phyloP scores from a whole-genome alignment of 2,888 invertebrate genomes.

The Nephrotoma appendiculata region DNA sequence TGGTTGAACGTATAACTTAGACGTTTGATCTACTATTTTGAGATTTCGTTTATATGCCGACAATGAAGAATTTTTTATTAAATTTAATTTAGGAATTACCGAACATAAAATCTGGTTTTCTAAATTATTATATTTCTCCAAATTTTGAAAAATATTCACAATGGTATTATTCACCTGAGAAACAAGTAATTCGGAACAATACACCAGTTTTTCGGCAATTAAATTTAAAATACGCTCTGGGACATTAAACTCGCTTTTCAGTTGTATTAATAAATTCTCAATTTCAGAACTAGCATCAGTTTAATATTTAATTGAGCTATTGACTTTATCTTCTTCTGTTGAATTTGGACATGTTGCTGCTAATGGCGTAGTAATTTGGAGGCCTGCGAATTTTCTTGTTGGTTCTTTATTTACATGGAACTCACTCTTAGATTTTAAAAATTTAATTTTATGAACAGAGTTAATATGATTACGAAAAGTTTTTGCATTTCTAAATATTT shows the following conservation, averaged over 20 bases:
- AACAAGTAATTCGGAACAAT: background rate
- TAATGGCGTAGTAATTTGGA: background rate
- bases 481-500: too few relatives aligned
- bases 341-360: background rate
- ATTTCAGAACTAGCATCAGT: background rate
- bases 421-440: too few relatives aligned
- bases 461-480: too few relatives aligned
- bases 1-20: background rate
- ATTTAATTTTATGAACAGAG: too few relatives aligned
- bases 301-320: background rate
- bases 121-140: background rate
- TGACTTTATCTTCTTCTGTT: background rate
- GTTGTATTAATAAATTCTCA: background rate
- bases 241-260: background rate
- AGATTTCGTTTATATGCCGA: background rate
- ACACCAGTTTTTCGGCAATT: background rate
- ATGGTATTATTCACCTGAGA: background rate
- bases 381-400: background rate
- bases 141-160: background rate
- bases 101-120: too few relatives aligned
- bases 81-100: background rate
- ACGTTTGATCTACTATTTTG: background rate
- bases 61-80: background rate
- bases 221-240: background rate
- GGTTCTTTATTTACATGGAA: background rate